Base-by-base conservation (phyloP, 2,113 vertebrate genomes). In the Xenopus laevis region DNA sequence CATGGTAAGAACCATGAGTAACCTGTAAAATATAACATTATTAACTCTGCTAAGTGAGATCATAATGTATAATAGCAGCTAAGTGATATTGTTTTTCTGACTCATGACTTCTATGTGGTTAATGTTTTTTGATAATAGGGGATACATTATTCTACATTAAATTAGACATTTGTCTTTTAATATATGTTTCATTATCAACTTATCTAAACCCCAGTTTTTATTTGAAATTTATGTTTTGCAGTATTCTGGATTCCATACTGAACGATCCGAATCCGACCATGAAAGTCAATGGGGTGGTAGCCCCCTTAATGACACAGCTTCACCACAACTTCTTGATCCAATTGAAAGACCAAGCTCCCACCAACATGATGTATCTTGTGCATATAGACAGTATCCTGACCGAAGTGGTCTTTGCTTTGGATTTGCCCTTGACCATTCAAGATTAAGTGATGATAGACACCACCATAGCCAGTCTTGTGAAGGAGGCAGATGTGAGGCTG, bases 281-380 rank as follows among this genome's bases (percentile, higher is more conserved):
- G 96, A 96, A 75, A 97, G 96, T 79, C 94, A 94, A 3, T 98
- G 96, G 96, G 95, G 95, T 0, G 94, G 95, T 65, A 98, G 95
- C 59, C 96, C 95, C 0, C 85, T 97, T 76, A 97, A 94, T 0
- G 96, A 97, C 61, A 87, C 93, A 0, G 90, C 94, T 65, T 97
- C 95, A 69, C 97, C 96, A 10, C 95, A 95, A 87, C 90, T 97
- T 7, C 80, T 95, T 87, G 96, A 98, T 64, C 86, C 92, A 0
- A 9, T 61, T 0, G 95, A 97, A 67, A 89, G 93, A 18, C 84
- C 88, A 0, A 86, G 84, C 77, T 86, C 91, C 4, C 91, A 90
- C 81, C 87, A 89, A 57, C 86, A 90, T 0, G 95, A 97, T 0
- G 78, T 89, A 11, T 93, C 96, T 33, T 98, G 95, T 46, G 91